Base-by-base conservation (phyloP, 2,888 invertebrate genomes). In the Pocota personata region DNA sequence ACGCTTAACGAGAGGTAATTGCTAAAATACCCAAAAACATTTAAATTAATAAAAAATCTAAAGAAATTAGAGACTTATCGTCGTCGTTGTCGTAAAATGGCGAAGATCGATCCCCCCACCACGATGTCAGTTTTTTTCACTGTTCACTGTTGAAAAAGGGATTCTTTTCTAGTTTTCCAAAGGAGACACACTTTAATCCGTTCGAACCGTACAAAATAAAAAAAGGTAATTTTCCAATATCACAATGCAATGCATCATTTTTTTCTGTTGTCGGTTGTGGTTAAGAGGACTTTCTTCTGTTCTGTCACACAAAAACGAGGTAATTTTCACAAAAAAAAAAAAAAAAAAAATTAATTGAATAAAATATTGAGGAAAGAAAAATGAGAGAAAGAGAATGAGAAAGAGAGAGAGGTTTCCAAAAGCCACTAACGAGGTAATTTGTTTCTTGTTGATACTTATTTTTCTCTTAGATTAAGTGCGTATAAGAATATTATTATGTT, bases 401-500 rank as follows among this genome's bases (percentile, higher is more conserved):
- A n/a, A 62, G 60, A 75, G 43, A 48, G 43, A 64, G 52, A 57
- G 69, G 16, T 79, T 84, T 32, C 79, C 69, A 67, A 71, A 76
- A 37, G 57, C 84, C 64, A 75, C 46, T 58, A 66, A 80, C 75
- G 82, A 86, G 86, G 86, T 86, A 86, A 86, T 86, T 86, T 80
- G 73, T 79, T 84, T 75, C 78, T 78, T 83, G 79, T 83, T 79
- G 78, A 62, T 73, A 62, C 16, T 43, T 48, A 16, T 71, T 64
- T 73, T 73, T 72, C 60, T 82, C 75, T 80, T 86, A 80, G 84
- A 48, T 60, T 86, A 86, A 86, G 82, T 66, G 57, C 58, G 64
- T 55, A 48, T 24, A 66, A 75, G 16, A 35, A 69, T 55, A 27
- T 67, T 12, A 40, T 14, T 55, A 16, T 57, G 37, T 58, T 60